Evolutionary conservation across 1,140 invertebrate species (phyloP).

Genomic region (Nylanderia fulva): DNA sequence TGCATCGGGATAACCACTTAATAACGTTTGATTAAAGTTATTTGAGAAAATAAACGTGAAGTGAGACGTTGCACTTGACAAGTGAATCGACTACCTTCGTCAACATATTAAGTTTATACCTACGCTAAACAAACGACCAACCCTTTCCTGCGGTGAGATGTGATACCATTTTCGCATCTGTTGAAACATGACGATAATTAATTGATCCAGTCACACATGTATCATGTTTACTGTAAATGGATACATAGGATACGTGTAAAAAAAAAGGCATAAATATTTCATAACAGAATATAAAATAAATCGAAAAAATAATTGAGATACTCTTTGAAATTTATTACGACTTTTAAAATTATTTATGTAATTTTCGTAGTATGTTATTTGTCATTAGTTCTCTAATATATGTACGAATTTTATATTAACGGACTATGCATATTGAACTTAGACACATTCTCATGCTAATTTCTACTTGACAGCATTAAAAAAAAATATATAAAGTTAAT

Average conservation of each 20-base stretch:
- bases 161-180: background rate
- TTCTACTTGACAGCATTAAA: background rate
- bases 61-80: constrained; percentile 5
- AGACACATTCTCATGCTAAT: background rate
- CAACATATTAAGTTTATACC: constrained; percentile 22
- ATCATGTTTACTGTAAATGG: background rate
- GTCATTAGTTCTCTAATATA: background rate
- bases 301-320: background rate
- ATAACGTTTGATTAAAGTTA: constrained; percentile 23
- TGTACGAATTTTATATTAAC: background rate
- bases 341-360: background rate
- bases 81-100: background rate
- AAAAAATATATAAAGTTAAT: background rate
- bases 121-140: background rate
- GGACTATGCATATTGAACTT: background rate
- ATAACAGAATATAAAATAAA: background rate
- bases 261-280: background rate
- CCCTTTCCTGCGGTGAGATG: background rate
- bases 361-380: background rate
- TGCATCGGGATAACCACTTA: constrained; percentile 1
- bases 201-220: background rate
- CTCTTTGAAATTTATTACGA: background rate
- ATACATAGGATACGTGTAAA: background rate
- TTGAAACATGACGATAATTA: constrained; percentile 26
- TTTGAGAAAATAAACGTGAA: constrained; percentile 14